Percentiles rank a stretch among this genome's conserved stretches.
These are phyloP conservation scores for Cataglyphis livida DNA, from an alignment of 2,888 invertebrate species.

Conservation along the genomic window DNA sequence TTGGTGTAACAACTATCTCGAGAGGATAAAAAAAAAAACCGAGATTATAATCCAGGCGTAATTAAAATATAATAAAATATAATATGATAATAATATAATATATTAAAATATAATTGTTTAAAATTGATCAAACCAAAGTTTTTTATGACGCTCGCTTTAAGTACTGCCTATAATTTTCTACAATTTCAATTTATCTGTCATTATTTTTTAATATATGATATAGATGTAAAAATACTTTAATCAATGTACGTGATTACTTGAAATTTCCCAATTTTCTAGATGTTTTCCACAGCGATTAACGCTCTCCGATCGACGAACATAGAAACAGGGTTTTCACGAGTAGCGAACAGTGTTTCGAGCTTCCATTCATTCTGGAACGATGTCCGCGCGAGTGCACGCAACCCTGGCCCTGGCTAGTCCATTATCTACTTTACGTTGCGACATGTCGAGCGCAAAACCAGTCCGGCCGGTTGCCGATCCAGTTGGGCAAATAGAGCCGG, in stretches of 20 bases:
- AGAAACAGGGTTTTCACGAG: slow-evolving; percentile 22
- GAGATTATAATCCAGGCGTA: not conserved
- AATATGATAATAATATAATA: no score
- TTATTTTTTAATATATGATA: not conserved
- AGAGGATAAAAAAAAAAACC: not conserved
- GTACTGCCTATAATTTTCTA: no score
- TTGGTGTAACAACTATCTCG: not conserved
- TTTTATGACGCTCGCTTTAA: no score
- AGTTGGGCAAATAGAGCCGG: slow-evolving; percentile 48
- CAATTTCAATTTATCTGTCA: not conserved
- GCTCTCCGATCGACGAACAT: not conserved
- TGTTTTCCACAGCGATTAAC: slow-evolving; percentile 9
- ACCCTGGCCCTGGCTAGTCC: slow-evolving; percentile 36
- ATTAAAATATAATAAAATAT: not conserved
- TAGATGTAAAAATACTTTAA: not conserved
- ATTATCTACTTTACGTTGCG: slow-evolving; percentile 52
- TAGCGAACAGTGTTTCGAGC: not conserved
- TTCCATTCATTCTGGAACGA: slow-evolving; percentile 35
- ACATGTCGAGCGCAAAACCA: slow-evolving; percentile 51
- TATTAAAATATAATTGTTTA: not conserved
- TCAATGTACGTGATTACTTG: not conserved
- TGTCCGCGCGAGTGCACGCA: slow-evolving; percentile 24
- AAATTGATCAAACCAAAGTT: not conserved
- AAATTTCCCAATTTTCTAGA: not conserved
- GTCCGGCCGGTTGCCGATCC: slow-evolving; percentile 49